These are phyloP conservation scores for Hydrozoanthus tunicans DNA, from an alignment of 64 coral and sea anemone species.

Conservation along the genomic window DNA sequence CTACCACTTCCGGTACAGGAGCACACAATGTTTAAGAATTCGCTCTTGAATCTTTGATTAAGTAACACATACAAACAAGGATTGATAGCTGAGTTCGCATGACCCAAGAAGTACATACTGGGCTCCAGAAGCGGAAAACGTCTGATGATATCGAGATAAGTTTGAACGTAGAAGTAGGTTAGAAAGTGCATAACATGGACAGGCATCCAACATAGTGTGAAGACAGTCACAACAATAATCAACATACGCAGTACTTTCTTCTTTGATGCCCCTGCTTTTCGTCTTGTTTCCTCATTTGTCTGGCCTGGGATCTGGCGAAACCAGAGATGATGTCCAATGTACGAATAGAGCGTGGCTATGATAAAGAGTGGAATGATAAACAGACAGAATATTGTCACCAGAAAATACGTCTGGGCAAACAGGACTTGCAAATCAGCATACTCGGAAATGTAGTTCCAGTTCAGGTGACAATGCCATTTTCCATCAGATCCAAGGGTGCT, in stretches of 20 bases:
- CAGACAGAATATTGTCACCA: conserved; percentile 71
- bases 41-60: conserved; percentile 72
- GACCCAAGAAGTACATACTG: conserved; percentile 76
- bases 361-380: conserved; percentile 66
- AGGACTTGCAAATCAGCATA: background rate
- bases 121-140: conserved; percentile 44
- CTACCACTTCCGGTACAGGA: conserved; percentile 2
- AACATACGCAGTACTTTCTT: conserved; percentile 89
- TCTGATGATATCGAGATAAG: conserved; percentile 2
- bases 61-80: conserved; percentile 79
- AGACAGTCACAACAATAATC: conserved; percentile 73
- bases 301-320: conserved; percentile 74
- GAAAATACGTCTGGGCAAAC: conserved; percentile 71
- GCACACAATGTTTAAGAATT: conserved; percentile 70
- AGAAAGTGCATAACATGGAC: conserved; percentile 80
- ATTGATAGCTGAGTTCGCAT: conserved; percentile 89
- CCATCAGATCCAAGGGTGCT: conserved; percentile 9
- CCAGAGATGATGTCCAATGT: conserved; percentile 74
- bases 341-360: conserved; percentile 66
- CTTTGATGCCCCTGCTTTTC: conserved; percentile 63
- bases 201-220: conserved; percentile 82
- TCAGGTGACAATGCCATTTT: conserved; percentile 63
- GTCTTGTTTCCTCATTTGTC: conserved; percentile 58
- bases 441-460: conserved; percentile 59
- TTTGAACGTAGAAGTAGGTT: conserved; percentile 49